Base-by-base conservation (phyloP, 2,888 invertebrate genomes). In the Caenorhabditis zanzibari region DNA sequence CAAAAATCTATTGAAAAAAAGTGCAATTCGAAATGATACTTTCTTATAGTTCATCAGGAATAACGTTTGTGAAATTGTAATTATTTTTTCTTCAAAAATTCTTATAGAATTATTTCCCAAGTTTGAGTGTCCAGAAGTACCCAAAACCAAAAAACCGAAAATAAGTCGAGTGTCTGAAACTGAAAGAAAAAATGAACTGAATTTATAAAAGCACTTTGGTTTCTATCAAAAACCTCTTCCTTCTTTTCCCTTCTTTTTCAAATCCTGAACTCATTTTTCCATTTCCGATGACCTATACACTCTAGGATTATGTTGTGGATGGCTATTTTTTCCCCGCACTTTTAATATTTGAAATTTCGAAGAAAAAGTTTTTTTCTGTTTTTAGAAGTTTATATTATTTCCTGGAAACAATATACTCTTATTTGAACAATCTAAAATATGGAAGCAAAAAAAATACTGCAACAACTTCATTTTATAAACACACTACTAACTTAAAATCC, bases 181-280 rank as follows among this genome's bases (percentile, higher is more conserved):
- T n/a, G n/a, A 63, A 63, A n/a, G n/a, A n/a, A 38, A 63, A 24
- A 63, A 5, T 7, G 22, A 1, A 38, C 2, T 12, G 41, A 19
- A 10, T 26, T 19, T 54, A 6, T 54, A 38, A 10, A 24, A 41
- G 16, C n/a, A 10, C 52, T 22, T 54, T 52, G 52, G n/a, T 41
- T n/a, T n/a, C 58, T 54, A 19, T 26, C 14, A 26, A 14, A 26
- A 24, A 14, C 22, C 54, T 14, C 0, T 26, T 4, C 56, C 71
- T 68, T 14, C 38, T 41, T 7, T n/a, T 32, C 19, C 16, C 44
- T 56, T 71, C 58, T n/a, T 71, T 35, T 35, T 44, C 28, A 49
- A 72, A 58, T 63, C 73, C 47, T 59, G 71, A 58, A 47, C 47
- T 44, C 71, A 58, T 63, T 63, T n/a, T 61, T 61, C 38, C 32